Conservation (phyloP, 92 coral and sea anemone species). For the Epizoanthus ramosus region DNA sequence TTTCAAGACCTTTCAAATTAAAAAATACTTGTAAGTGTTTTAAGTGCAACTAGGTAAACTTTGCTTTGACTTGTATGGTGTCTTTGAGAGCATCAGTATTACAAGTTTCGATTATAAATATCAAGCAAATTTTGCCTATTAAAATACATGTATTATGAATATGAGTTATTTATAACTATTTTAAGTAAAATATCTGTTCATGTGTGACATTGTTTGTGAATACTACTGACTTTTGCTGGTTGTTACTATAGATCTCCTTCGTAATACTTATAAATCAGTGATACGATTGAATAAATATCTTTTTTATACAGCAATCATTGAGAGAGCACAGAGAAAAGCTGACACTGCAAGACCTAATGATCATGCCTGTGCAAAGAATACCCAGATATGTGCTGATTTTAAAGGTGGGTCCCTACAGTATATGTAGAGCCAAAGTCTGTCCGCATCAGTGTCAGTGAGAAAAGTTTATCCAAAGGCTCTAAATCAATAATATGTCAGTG, state of each 20-base stretch:
- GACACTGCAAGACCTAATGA: conserved; percentile 97
- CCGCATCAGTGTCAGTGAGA: background rate
- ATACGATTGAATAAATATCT: background rate
- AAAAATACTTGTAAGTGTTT: too few species aligned
- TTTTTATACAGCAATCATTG: conserved; percentile 75
- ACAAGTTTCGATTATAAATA: too few species aligned
- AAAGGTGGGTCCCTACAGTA: conserved; percentile 56
- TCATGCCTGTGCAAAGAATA: conserved; percentile 98
- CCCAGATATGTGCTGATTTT: conserved; percentile 95
- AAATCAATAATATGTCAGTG: background rate
- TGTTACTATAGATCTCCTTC: background rate
- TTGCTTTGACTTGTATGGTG: too few species aligned
- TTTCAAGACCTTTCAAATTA: too few species aligned
- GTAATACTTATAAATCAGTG: background rate
- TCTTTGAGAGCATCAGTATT: too few species aligned
- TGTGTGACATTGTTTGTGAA: background rate
- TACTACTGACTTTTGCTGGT: too few species aligned
- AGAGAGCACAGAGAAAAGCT: conserved; percentile 94
- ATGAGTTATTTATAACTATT: too few species aligned
- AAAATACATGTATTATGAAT: too few species aligned
- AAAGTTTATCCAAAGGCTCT: background rate
- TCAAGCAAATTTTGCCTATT: too few species aligned
- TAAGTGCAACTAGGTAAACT: too few species aligned
- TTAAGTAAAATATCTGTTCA: too few species aligned
- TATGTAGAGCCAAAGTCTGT: too few species aligned